Evolutionary conservation across 2,888 invertebrate species (phyloP).

Genomic region (Malthinus flaveolus): DNA sequence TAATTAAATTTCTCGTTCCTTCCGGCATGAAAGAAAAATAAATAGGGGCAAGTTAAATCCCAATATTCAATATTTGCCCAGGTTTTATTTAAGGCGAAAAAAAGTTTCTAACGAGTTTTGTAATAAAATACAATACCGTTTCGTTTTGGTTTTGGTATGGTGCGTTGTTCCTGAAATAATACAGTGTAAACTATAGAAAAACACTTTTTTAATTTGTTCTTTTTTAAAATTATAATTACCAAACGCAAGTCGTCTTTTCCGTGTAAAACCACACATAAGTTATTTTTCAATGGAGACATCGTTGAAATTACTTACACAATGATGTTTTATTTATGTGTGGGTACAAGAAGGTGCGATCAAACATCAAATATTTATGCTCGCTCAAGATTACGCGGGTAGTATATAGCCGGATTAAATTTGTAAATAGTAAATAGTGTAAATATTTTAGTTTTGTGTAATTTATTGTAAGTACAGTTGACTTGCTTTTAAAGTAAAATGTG

Average conservation of each 20-base stretch:
- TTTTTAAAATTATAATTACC: slow-evolving; percentile 56
- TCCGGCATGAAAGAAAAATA: background rate
- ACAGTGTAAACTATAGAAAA: background rate
- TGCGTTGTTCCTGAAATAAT: slow-evolving; percentile 11
- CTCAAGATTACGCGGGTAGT: too few relatives aligned
- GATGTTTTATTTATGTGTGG: too few relatives aligned
- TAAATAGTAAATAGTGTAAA: too few relatives aligned
- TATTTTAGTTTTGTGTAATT: too few relatives aligned
- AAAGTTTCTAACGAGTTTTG: background rate
- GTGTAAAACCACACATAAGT: slow-evolving; percentile 73
- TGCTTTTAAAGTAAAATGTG: too few relatives aligned
- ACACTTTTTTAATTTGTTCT: background rate
- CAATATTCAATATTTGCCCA: background rate
- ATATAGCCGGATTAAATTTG: too few relatives aligned
- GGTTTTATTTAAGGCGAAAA: background rate
- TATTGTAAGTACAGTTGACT: too few relatives aligned
- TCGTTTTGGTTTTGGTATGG: slow-evolving; percentile 11
- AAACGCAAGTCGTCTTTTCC: slow-evolving; percentile 72
- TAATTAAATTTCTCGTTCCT: slow-evolving; percentile 1
- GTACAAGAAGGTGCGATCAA: too few relatives aligned
- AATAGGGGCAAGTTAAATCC: too few relatives aligned
- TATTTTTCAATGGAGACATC: slow-evolving; percentile 41
- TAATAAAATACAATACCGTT: slow-evolving; percentile 7
- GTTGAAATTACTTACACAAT: background rate
- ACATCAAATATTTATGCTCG: too few relatives aligned